These are phyloP conservation scores for Rutpela maculata DNA, from an alignment of 2,888 invertebrate species.

Conservation along the genomic window DNA sequence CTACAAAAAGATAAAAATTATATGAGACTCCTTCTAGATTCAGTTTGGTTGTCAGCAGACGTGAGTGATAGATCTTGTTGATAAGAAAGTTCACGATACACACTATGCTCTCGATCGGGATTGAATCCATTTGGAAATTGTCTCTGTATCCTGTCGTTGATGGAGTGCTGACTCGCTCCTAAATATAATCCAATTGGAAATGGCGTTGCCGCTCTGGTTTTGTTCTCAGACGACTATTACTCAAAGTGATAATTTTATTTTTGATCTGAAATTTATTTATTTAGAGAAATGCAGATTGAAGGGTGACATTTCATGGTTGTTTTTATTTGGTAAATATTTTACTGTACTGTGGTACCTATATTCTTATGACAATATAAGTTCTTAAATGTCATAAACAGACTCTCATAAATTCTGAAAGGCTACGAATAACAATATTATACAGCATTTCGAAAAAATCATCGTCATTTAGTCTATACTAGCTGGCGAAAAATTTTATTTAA, in stretches of 20 bases:
- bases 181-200: conserved; percentile 60
- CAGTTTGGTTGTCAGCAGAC: conserved; percentile 43
- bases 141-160: conserved; percentile 64
- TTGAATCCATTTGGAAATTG: conserved; percentile 65
- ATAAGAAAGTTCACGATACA: conserved; percentile 53
- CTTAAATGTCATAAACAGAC: no score
- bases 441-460: no score
- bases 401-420: no score
- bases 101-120: conserved; percentile 56
- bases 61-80: conserved; percentile 57
- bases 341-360: not conserved
- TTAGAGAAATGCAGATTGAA: conserved; percentile 17
- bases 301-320: conserved; percentile 1
- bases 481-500: no score
- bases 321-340: not conserved
- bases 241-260: conserved; percentile 25
- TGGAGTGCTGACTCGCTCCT: conserved; percentile 60
- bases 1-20: conserved; percentile 47
- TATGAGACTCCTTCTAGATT: conserved; percentile 40
- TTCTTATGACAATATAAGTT: not conserved
- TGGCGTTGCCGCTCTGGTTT: conserved; percentile 48
- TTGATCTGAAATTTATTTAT: conserved; percentile 26
- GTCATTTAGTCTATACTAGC: no score
- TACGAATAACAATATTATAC: no score
- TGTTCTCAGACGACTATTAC: conserved; percentile 31